Conservation (phyloP, 2,888 invertebrate genomes). For the Ophion obscuratus region DNA sequence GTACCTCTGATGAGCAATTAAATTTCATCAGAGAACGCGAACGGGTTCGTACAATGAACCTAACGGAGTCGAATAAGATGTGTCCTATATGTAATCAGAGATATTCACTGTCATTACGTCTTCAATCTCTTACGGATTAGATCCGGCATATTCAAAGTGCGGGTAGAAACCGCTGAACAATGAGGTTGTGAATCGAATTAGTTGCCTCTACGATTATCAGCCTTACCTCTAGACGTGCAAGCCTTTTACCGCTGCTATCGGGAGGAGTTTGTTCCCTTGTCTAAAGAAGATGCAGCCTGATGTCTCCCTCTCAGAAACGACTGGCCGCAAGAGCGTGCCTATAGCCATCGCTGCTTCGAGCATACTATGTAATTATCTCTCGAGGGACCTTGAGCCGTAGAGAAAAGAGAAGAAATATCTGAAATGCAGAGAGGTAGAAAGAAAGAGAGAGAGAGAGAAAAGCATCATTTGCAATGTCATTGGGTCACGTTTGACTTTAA, state of each 20-base stretch:
- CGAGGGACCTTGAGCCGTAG: constrained; percentile 75
- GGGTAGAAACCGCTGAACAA: neutral
- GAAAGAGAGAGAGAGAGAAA: constrained; percentile 62
- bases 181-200: constrained; percentile 20
- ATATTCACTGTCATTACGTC: neutral
- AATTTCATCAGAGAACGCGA: neutral
- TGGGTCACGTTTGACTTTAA: constrained; percentile 61
- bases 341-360: constrained; percentile 51
- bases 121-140: constrained; percentile 7
- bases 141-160: neutral
- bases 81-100: neutral
- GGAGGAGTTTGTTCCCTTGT: constrained; percentile 70
- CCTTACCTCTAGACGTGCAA: constrained; percentile 74
- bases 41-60: neutral
- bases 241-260: constrained; percentile 73
- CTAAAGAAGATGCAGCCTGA: constrained; percentile 26
- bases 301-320: constrained; percentile 18
- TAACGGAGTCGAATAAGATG: neutral
- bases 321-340: constrained; percentile 17
- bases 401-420: constrained; percentile 42
- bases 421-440: constrained; percentile 42
- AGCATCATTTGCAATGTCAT: constrained; percentile 65
- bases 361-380: constrained; percentile 81
- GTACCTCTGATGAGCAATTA: neutral
- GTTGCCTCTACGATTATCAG: constrained; percentile 77